phyloP scores from a whole-genome alignment of 2,888 invertebrate species.

The Epinotia demarniana region DNA sequence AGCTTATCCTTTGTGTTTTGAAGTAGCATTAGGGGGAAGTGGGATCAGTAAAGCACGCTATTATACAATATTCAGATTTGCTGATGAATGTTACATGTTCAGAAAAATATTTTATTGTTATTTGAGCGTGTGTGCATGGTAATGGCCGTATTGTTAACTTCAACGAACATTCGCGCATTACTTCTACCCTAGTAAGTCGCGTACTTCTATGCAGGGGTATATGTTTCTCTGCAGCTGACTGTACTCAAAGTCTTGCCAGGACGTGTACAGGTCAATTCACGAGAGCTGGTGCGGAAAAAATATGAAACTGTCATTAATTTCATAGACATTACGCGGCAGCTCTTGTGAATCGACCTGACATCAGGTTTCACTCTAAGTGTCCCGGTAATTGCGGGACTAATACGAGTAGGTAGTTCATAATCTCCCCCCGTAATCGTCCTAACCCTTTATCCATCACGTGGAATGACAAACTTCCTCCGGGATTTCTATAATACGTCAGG shows the following conservation, averaged over 20 bases:
- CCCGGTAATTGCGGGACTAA: conserved; percentile 33
- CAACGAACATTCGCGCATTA: background rate
- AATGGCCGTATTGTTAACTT: background rate
- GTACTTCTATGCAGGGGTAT: no score
- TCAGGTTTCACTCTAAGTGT: conserved; percentile 11
- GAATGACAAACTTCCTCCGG: conserved; percentile 31
- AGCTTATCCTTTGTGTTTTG: conserved; percentile 32
- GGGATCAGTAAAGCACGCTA: conserved; percentile 3
- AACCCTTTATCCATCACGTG: conserved; percentile 34
- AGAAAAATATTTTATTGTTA: background rate
- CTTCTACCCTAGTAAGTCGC: no score
- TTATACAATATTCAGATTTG: background rate
- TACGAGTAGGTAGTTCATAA: conserved; percentile 40
- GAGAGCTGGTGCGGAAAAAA: no score
- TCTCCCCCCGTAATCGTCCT: conserved; percentile 36
- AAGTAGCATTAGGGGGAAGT: conserved; percentile 19
- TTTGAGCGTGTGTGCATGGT: no score
- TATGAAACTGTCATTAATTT: no score
- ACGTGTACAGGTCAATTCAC: no score
- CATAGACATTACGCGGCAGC: no score
- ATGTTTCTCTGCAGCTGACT: no score
- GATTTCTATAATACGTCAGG: conserved; percentile 28
- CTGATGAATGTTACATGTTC: no score
- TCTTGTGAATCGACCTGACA: no score
- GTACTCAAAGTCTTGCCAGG: background rate